Conservation (phyloP, 2,113 vertebrate genomes). For the Microtus montanus region DNA sequence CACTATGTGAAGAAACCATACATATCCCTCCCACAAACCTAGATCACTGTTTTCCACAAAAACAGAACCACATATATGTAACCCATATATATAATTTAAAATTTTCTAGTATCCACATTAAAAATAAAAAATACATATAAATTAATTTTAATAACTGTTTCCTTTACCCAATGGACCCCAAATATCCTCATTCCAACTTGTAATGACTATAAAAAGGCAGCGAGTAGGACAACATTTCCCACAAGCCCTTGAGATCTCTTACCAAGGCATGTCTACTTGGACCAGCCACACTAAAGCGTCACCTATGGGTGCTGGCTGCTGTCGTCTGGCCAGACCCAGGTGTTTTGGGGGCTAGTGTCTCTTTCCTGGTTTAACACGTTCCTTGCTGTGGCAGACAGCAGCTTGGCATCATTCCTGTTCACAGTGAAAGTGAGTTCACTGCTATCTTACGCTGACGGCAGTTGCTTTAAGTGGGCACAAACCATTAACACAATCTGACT, state of each 20-base stretch:
- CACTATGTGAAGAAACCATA: constrained; percentile 28
- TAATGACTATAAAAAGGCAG: constrained; percentile 19
- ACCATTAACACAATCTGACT: neutral
- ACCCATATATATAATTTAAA: constrained; percentile 45
- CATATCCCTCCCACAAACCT: neutral
- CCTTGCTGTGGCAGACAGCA: neutral
- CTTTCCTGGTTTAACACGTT: neutral
- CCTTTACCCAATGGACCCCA: neutral
- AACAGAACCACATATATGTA: constrained; percentile 37
- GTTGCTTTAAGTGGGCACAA: neutral
- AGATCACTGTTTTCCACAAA: neutral
- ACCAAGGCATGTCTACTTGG: no score
- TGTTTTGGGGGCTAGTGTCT: neutral
- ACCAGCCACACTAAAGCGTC: no score
- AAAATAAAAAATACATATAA: constrained; percentile 39
- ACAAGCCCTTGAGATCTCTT: neutral
- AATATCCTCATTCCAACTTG: constrained; percentile 19
- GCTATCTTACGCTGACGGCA: neutral
- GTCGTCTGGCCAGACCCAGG: neutral
- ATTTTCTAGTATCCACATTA: constrained; percentile 48
- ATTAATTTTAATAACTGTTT: constrained; percentile 63
- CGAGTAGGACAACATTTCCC: neutral
- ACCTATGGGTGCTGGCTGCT: neutral
- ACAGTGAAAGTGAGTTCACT: neutral
- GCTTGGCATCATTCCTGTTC: neutral